These are phyloP conservation scores for Stylophora pistillata DNA, from an alignment of 64 coral and sea anemone genomes.

Conservation along the genomic window DNA sequence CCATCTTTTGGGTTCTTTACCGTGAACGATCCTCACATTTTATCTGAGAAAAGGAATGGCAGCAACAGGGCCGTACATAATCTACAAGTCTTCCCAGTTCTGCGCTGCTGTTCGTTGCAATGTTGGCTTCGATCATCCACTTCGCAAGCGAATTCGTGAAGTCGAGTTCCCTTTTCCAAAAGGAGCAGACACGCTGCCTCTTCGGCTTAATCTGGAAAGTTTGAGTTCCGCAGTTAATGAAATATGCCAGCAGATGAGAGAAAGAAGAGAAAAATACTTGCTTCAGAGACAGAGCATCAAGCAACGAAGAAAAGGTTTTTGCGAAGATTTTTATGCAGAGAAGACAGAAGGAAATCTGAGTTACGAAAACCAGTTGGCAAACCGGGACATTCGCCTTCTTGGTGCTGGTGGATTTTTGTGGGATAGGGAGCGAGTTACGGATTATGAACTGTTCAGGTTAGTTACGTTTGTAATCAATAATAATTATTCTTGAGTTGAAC, in stretches of 20 bases:
- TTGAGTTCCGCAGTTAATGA: conserved; percentile 74
- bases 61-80: conserved; percentile 89
- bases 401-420: conserved; percentile 63
- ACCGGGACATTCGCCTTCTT: conserved; percentile 37
- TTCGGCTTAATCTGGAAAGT: conserved; percentile 68
- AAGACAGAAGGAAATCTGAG: background rate
- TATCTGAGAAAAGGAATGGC: conserved; percentile 44
- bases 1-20: background rate
- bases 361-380: conserved; percentile 21
- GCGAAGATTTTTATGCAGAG: conserved; percentile 33
- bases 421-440: conserved; percentile 83
- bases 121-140: conserved; percentile 72
- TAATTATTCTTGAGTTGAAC: background rate
- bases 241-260: conserved; percentile 73
- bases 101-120: conserved; percentile 87
- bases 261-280: conserved; percentile 51
- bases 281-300: conserved; percentile 33
- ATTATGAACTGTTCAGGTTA: conserved; percentile 82
- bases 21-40: background rate
- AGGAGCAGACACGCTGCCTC: conserved; percentile 63
- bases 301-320: conserved; percentile 42
- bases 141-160: conserved; percentile 49
- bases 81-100: conserved; percentile 87
- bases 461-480: background rate
- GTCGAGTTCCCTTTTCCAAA: conserved; percentile 79